phyloP scores from a whole-genome alignment of 2,113 vertebrate species.

The Planiliza haematocheilus region DNA sequence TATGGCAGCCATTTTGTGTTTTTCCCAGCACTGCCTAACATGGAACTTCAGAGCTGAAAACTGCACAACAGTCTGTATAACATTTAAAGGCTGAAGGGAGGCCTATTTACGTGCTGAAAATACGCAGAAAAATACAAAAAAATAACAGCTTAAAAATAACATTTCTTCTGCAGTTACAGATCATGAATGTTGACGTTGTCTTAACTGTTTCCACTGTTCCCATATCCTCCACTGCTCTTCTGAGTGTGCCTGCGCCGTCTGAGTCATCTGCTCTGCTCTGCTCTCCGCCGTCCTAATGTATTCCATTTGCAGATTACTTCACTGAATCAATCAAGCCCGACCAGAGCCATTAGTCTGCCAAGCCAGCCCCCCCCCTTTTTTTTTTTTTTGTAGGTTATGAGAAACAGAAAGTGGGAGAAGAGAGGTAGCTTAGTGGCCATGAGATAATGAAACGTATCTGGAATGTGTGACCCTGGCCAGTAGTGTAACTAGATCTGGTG shows the following conservation, averaged over 20 bases:
- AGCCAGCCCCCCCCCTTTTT: slow-evolving; percentile 38
- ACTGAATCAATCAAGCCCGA: slow-evolving; percentile 78
- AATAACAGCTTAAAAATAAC: no score
- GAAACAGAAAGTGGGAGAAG: slow-evolving; percentile 56
- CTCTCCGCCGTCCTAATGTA: slow-evolving; percentile 72
- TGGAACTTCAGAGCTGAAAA: slow-evolving; percentile 73
- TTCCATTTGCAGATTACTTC: slow-evolving; percentile 83
- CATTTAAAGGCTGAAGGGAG: not conserved
- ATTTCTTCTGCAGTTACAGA: slow-evolving; percentile 3
- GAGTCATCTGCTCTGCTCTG: slow-evolving; percentile 73
- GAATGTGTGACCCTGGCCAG: slow-evolving; percentile 64
- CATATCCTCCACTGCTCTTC: slow-evolving; percentile 53
- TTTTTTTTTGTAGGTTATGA: slow-evolving; percentile 39
- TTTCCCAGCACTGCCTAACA: slow-evolving; percentile 75
- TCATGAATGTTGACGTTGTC: slow-evolving; percentile 34
- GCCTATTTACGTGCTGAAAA: not conserved
- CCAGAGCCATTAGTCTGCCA: slow-evolving; percentile 78
- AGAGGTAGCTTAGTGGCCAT: slow-evolving; percentile 29
- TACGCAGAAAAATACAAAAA: not conserved
- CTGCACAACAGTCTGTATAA: slow-evolving; percentile 26
- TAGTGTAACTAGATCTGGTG: slow-evolving; percentile 68
- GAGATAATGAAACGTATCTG: slow-evolving; percentile 71
- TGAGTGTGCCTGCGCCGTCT: slow-evolving; percentile 52
- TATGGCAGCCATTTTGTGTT: slow-evolving; percentile 82
- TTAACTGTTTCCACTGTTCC: slow-evolving; percentile 42